A percentile compares a stretch with the other conserved stretches of the same genome.
These are phyloP conservation scores for Raphicerus campestris DNA, from an alignment of 2,113 vertebrate genomes.

Conservation along the genomic window DNA sequence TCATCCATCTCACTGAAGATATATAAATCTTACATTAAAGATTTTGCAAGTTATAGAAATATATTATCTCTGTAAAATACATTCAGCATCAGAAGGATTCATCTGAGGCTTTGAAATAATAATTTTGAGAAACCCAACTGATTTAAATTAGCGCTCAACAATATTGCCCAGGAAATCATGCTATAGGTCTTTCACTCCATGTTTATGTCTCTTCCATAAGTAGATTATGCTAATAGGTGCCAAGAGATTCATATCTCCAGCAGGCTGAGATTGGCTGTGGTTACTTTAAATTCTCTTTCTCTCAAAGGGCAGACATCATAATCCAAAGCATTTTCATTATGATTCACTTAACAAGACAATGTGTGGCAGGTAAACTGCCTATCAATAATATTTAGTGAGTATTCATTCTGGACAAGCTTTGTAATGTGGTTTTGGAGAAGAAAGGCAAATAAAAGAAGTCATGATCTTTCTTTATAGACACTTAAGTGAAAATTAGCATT, in stretches of 20 bases:
- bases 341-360: slow-evolving; percentile 22
- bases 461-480: background rate
- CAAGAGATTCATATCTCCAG: slow-evolving; percentile 55
- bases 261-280: background rate
- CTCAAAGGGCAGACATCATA: slow-evolving; percentile 46
- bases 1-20: slow-evolving; percentile 62
- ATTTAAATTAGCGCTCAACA: slow-evolving; percentile 55
- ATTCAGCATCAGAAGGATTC: slow-evolving; percentile 55
- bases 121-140: slow-evolving; percentile 57
- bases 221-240: slow-evolving; percentile 67
- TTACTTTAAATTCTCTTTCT: slow-evolving; percentile 55
- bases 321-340: slow-evolving; percentile 48
- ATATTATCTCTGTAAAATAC: slow-evolving; percentile 54
- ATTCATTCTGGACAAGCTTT: slow-evolving; percentile 38
- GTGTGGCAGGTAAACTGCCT: background rate
- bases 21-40: slow-evolving; percentile 62
- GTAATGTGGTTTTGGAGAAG: background rate
- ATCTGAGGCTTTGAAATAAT: slow-evolving; percentile 61
- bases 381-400: slow-evolving; percentile 42
- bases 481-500: background rate
- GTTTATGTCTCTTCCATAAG: slow-evolving; percentile 57
- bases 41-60: slow-evolving; percentile 58
- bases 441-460: slow-evolving; percentile 11
- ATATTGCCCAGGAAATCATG: slow-evolving; percentile 47
- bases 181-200: background rate